A percentile compares a stretch with the other conserved stretches of the same genome.
Conservation (phyloP, 2,888 invertebrate species). For the Idaea straminata region DNA sequence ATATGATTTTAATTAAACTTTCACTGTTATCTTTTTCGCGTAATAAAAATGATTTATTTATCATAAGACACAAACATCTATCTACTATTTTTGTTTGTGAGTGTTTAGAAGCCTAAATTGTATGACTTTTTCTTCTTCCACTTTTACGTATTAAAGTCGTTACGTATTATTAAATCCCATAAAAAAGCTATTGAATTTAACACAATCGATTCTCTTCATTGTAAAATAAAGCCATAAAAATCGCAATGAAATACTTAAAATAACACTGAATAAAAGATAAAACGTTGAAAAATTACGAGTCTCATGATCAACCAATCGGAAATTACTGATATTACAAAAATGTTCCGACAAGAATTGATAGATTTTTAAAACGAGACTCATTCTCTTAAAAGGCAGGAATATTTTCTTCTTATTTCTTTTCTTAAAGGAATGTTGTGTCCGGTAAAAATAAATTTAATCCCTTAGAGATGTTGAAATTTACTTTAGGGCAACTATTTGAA, state of each 20-base stretch:
- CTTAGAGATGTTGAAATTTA: too few species aligned
- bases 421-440: not conserved
- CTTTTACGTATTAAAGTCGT: not conserved
- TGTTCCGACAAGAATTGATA: slow-evolving; percentile 18
- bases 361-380: slow-evolving; percentile 13
- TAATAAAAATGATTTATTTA: too few species aligned
- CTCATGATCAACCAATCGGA: slow-evolving; percentile 32
- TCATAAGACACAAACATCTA: too few species aligned
- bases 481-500: too few species aligned
- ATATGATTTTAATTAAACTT: too few species aligned
- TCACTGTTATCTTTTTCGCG: too few species aligned
- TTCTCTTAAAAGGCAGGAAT: not conserved
- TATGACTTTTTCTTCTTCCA: too few species aligned
- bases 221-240: slow-evolving; percentile 9
- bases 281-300: slow-evolving; percentile 22
- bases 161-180: not conserved
- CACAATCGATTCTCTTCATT: slow-evolving; percentile 6
- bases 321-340: slow-evolving; percentile 30
- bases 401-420: not conserved
- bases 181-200: slow-evolving; percentile 2
- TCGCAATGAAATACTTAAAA: slow-evolving; percentile 17
- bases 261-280: slow-evolving; percentile 24
- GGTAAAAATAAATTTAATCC: too few species aligned
- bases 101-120: too few species aligned
- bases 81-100: too few species aligned